These are phyloP conservation scores for Achatina immaculata DNA, from an alignment of 1,140 invertebrate genomes.

Conservation along the genomic window DNA sequence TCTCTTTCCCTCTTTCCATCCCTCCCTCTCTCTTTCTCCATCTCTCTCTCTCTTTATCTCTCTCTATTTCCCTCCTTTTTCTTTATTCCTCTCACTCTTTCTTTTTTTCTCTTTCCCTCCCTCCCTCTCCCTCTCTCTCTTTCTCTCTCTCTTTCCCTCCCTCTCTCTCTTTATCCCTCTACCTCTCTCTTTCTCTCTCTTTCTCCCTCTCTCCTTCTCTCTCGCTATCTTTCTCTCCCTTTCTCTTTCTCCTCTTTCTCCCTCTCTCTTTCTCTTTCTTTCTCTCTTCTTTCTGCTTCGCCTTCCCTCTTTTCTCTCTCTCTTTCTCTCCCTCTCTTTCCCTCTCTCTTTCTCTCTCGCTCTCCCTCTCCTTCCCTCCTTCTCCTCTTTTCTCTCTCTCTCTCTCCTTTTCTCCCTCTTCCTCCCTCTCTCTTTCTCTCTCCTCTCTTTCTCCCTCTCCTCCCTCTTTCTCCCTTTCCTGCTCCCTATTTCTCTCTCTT, in stretches of 20 bases:
- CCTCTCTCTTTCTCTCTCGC: no score
- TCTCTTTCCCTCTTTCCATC: neutral
- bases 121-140: neutral
- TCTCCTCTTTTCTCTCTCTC: neutral
- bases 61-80: neutral
- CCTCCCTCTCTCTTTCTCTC: neutral
- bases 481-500: neutral
- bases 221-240: neutral
- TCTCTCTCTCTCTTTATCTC: neutral
- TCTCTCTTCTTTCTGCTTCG: no score
- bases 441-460: neutral
- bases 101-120: neutral
- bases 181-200: conserved; percentile 3
- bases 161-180: neutral
- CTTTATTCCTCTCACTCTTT: no score
- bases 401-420: neutral
- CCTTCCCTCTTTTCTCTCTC: neutral
- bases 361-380: no score
- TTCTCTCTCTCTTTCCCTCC: neutral
- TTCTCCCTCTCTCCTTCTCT: neutral
- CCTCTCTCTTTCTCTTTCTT: conserved; percentile 2
- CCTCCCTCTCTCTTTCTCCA: neutral
- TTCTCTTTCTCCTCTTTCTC: neutral
- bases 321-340: neutral
- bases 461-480: neutral